Evolutionary conservation across 1,140 invertebrate genomes (phyloP).

Genomic region (Phenacoccus solenopsis): DNA sequence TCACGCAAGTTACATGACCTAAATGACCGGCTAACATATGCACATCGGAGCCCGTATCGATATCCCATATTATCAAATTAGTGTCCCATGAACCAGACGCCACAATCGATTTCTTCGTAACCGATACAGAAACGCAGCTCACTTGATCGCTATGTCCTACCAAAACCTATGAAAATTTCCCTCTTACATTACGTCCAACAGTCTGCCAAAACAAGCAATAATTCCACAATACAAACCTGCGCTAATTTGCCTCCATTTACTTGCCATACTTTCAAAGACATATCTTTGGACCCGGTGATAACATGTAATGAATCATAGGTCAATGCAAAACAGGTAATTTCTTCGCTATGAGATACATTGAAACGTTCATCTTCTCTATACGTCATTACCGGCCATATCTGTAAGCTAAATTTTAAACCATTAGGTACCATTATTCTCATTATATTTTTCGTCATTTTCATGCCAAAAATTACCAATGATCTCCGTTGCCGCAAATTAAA

Average conservation of each 20-base stretch:
- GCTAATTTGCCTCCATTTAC: conserved; percentile 69
- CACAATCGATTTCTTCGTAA: conserved; percentile 60
- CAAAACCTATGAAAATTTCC: conserved; percentile 48
- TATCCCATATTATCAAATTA: conserved; percentile 74
- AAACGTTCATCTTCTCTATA: conserved; percentile 47
- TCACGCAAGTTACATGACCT: conserved; percentile 61
- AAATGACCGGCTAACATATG: conserved; percentile 65
- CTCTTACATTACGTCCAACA: too few species aligned
- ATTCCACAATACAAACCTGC: conserved; percentile 39
- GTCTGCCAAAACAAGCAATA: too few species aligned
- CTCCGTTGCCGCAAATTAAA: conserved; percentile 43
- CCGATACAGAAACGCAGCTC: conserved; percentile 64
- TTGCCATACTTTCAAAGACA: conserved; percentile 79
- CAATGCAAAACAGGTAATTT: conserved; percentile 67
- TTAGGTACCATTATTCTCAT: not conserved
- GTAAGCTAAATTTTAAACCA: conserved; percentile 37
- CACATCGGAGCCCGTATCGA: conserved; percentile 63
- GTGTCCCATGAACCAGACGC: conserved; percentile 70
- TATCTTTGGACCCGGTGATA: conserved; percentile 72
- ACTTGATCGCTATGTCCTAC: conserved; percentile 73
- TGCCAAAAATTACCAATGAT: conserved; percentile 31
- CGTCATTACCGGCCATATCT: conserved; percentile 55
- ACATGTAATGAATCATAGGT: conserved; percentile 66
- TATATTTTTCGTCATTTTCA: not conserved
- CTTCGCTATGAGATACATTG: conserved; percentile 60